A percentile compares a stretch with the other conserved stretches of the same genome.
phyloP scores from a whole-genome alignment of 2,797 vertebrate species.

The Trachurus trachurus region DNA sequence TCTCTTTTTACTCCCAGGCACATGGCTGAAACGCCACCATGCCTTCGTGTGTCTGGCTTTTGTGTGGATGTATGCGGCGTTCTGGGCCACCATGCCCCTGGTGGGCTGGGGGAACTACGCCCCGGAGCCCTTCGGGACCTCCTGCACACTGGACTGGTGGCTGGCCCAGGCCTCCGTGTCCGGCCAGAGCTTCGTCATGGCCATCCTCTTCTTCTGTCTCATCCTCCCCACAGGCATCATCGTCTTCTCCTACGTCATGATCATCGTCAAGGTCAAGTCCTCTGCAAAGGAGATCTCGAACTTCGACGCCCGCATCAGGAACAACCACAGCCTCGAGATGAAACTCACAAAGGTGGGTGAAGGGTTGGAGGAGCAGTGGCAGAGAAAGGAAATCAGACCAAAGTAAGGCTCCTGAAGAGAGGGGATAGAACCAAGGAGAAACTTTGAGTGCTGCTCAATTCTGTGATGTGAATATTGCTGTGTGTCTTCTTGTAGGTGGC shows the following conservation, averaged over 20 bases:
- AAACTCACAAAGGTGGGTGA: slow-evolving; percentile 93
- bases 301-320: slow-evolving; percentile 91
- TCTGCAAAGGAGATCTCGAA: slow-evolving; percentile 93
- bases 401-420: neutral
- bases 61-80: slow-evolving; percentile 92
- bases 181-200: slow-evolving; percentile 92
- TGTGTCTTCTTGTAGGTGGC: slow-evolving; percentile 87
- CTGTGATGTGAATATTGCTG: neutral
- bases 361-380: neutral
- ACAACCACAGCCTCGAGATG: slow-evolving; percentile 91
- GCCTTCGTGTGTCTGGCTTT: slow-evolving; percentile 89
- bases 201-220: slow-evolving; percentile 96
- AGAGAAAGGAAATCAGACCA: neutral
- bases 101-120: slow-evolving; percentile 93
- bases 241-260: slow-evolving; percentile 94
- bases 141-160: slow-evolving; percentile 98
- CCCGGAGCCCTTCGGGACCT: slow-evolving; percentile 96
- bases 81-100: slow-evolving; percentile 96
- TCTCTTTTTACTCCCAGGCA: slow-evolving; percentile 80
- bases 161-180: slow-evolving; percentile 91
- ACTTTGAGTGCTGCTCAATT: too few species aligned
- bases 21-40: slow-evolving; percentile 95
- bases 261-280: slow-evolving; percentile 94
- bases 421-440: too few species aligned
- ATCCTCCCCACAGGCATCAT: slow-evolving; percentile 91